Evolutionary conservation across 2,797 vertebrate genomes (phyloP), one percentile per base, ranked within the genome.

Genomic region (Crocodylus rhombifer): DNA sequence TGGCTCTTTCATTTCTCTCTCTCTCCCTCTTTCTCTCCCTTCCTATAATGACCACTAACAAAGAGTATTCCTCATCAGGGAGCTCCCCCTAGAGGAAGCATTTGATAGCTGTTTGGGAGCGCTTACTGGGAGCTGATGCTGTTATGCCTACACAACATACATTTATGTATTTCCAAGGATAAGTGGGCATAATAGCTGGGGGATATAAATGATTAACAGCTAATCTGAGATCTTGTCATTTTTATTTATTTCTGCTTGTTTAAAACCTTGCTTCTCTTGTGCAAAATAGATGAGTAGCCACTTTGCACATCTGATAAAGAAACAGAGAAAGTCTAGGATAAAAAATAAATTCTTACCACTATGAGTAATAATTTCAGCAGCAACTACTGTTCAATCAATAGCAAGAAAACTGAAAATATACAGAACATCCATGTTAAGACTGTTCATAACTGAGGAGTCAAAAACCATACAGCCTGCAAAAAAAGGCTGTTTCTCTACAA

Each of bases 21-120:
- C 42, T 42, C 6, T 42, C 7, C 64, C 33, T 4, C 67, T 0
- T 25, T 28, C 42, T 33, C 4, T 69, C 33, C 23, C 18, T 36
- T 36, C 17, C 33, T 7, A 69, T 69, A 20, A 67, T 69, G 30
- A 21, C 20, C 18, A 36, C 67, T 69, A 23, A 69, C 36, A 84
- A 20, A 58, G 7, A 62, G 87, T 56, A 92, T 95, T 96, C 90
- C 86, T 13, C 96, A 3, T 60, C 93, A 73, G 75, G 78, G 89
- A 82, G 95, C 93, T 93, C 95, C 95, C 94, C 94, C 95, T 94
- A 92, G 90, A 93, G 92, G 92, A 80, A 28, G 18, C 3, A 5
- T 14, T 56, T 25, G 1, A 12, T 79, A 73, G 61, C 78, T 83
- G 91, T 36, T 71, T 25, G 33, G 67, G 18, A 13, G 36, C 30